Evolutionary conservation across 2,888 invertebrate genomes (phyloP).

Genomic region (Hanleya hanleyi): DNA sequence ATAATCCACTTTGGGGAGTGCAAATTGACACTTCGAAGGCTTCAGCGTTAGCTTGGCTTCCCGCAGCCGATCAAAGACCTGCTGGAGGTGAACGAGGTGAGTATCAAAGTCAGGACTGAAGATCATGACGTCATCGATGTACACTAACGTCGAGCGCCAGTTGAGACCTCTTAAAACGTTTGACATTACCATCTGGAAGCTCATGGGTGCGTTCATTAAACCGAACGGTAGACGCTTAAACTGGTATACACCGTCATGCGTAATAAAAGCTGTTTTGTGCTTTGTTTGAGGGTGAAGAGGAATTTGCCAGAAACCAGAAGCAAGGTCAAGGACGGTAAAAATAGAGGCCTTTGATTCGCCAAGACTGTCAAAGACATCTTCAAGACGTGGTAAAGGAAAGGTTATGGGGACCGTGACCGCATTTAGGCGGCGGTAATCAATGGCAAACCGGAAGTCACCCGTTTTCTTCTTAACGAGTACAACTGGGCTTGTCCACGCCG

Average conservation of each 20-base stretch:
- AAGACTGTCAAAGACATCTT: background rate
- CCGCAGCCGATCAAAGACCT: background rate
- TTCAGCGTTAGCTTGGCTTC: constrained; percentile 5
- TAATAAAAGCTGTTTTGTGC: constrained; percentile 11
- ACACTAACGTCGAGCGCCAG: constrained; percentile 3
- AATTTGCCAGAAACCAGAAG: constrained; percentile 18
- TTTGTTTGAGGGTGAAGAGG: constrained; percentile 1
- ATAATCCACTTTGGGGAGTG: too few relatives aligned
- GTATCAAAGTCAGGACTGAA: constrained; percentile 3
- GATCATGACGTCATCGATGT: constrained; percentile 23
- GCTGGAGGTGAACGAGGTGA: background rate
- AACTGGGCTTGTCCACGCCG: background rate
- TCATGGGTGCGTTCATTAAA: background rate
- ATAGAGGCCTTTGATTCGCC: background rate
- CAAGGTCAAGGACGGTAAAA: too few relatives aligned
- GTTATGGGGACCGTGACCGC: background rate
- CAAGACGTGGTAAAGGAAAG: background rate
- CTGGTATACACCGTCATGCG: background rate
- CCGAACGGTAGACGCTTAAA: constrained; percentile 1
- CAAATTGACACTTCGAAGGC: constrained; percentile 3
- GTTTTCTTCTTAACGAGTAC: background rate
- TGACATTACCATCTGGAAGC: background rate
- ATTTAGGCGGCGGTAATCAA: background rate
- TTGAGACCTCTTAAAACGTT: constrained; percentile 1
- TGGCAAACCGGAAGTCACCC: background rate